Evolutionary conservation across 2,113 vertebrate species (phyloP), one percentile per base, ranked within the genome.

Genomic region (Protomyctophum bolini): DNA sequence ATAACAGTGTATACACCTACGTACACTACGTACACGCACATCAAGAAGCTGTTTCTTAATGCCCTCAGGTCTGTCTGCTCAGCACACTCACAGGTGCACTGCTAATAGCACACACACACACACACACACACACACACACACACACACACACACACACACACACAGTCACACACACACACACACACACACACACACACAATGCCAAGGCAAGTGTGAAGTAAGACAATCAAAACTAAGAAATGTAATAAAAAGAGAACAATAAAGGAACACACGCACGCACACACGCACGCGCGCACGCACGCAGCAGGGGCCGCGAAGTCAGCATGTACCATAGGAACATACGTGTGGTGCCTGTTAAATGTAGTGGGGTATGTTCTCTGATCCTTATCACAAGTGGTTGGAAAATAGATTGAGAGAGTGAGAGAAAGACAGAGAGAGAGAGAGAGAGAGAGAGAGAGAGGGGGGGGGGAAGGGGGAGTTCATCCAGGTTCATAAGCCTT

Each of bases 271-370:
- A 68, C 48, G 56, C 7, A 57, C 64, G 54, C 70, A 72, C 64
- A 47, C 41, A 47, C 45, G 8, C 60, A 28, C 45, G 10, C 61
- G 50, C 8, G 21, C 61, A 48, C 57, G 57, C 33, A 67, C 15
- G 46, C 58, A 47, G 79, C 67, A 77, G 75, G 45, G 76, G 77
- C 64, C 65, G 70, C 75, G 77, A 77, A 80, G 84, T 85, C 81
- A 83, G 66, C 80, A 81, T 82, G 86, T 6, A n/a, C 56, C 56
- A 10, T 76, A 67, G 82, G 76, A 79, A 81, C 81, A 81, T 82
- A 89, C 80, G 80, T 83, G 84, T 86, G 83, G 81, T 79, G 86
- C 83, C 84, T 84, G 79, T 83, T 83, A 90, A 88, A 72, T 80
- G 83, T 77, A 80, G 66, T 82, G 81, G 86, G 83, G 86, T 84